Conservation (phyloP, 2,888 invertebrate species). For the Nemoura dubitans region DNA sequence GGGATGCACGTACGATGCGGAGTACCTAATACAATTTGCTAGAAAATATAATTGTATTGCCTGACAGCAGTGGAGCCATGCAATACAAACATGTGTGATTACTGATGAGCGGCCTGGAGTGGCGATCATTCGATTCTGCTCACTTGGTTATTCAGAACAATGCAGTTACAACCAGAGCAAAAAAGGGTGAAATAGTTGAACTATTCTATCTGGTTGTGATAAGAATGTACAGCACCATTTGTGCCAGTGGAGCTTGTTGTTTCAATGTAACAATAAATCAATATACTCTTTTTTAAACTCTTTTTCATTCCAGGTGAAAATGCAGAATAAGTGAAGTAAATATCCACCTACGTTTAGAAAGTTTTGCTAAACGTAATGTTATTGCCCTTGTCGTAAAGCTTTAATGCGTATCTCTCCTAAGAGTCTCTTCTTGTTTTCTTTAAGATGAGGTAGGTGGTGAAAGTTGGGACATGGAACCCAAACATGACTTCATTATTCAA, state of each 20-base stretch:
- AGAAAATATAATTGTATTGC: background rate
- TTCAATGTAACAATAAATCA: background rate
- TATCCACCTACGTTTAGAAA: too few species aligned
- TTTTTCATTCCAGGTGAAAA: too few species aligned
- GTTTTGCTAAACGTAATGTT: background rate
- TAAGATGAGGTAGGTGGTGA: background rate
- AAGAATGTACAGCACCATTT: background rate
- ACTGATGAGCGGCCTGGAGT: background rate
- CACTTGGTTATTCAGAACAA: background rate
- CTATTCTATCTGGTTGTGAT: background rate
- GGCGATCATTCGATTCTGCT: background rate
- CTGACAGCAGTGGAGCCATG: background rate
- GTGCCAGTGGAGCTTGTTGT: background rate
- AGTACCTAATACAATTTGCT: background rate
- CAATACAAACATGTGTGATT: background rate
- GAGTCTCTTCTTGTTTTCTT: background rate
- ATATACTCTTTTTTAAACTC: background rate
- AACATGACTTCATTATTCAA: constrained; percentile 31
- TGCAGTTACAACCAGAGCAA: background rate
- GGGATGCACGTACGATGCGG: background rate
- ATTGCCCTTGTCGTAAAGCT: background rate
- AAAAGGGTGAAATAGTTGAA: background rate
- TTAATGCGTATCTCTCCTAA: background rate
- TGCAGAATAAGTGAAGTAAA: too few species aligned
- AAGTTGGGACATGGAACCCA: constrained; percentile 17